These are phyloP conservation scores for Nansenia antarctica DNA, from an alignment of 2,113 vertebrate genomes.

Conservation along the genomic window DNA sequence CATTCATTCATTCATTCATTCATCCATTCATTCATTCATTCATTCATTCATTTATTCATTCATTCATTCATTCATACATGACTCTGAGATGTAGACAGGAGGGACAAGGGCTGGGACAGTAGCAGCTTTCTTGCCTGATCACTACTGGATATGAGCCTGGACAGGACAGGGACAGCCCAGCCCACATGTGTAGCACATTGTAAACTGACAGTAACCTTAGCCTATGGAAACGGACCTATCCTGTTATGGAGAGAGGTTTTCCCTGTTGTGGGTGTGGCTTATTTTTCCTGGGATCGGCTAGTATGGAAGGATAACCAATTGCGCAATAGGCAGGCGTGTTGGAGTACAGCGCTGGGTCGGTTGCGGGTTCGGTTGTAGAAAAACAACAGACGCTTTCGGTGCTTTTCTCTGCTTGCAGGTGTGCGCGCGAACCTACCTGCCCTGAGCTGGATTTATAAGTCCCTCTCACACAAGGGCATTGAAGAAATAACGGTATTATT, in stretches of 20 bases:
- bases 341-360: background rate
- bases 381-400: background rate
- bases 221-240: background rate
- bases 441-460: background rate
- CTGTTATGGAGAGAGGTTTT: background rate
- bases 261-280: slow-evolving; percentile 1
- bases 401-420: slow-evolving; percentile 23
- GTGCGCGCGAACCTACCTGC: slow-evolving; percentile 16
- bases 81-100: too few species aligned
- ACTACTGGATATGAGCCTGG: background rate
- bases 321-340: slow-evolving; percentile 7
- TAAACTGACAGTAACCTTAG: slow-evolving; percentile 9
- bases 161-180: too few species aligned
- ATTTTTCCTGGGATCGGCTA: background rate
- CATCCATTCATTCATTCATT: too few species aligned
- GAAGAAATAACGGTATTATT: background rate
- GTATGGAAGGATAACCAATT: slow-evolving; percentile 8
- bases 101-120: too few species aligned
- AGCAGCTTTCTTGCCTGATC: background rate
- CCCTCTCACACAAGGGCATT: slow-evolving; percentile 1
- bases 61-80: too few species aligned
- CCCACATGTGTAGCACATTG: background rate
- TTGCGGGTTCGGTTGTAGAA: slow-evolving; percentile 26
- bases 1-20: too few species aligned
- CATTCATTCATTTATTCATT: too few species aligned